These are phyloP conservation scores for Villa cingulata DNA, from an alignment of 2,888 invertebrate species.

Conservation along the genomic window DNA sequence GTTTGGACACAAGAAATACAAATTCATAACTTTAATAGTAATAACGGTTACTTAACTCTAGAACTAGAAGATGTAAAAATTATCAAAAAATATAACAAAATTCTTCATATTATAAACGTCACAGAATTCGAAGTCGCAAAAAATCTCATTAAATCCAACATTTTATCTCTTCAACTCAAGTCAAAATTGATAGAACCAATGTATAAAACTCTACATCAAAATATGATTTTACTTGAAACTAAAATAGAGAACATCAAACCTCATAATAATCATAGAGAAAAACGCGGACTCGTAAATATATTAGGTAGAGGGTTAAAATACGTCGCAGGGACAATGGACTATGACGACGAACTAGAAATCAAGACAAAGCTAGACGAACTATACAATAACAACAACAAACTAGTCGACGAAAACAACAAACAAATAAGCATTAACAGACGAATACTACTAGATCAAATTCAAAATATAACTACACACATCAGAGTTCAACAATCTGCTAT, in stretches of 20 bases:
- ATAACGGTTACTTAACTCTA: neutral
- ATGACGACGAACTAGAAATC: neutral
- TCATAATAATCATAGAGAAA: neutral
- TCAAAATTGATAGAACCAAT: neutral
- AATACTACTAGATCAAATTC: no score
- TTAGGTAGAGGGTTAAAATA: slow-evolving; percentile 7
- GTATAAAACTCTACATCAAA: neutral
- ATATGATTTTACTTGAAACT: neutral
- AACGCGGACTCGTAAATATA: slow-evolving; percentile 3
- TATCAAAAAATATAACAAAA: no score
- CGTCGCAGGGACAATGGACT: slow-evolving; percentile 3
- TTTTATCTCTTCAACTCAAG: neutral
- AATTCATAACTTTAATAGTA: neutral
- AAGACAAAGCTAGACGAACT: neutral
- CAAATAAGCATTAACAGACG: no score
- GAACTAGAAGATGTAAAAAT: neutral
- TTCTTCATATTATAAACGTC: neutral
- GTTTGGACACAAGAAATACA: neutral
- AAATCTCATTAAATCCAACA: neutral
- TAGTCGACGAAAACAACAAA: no score
- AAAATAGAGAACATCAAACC: slow-evolving; percentile 1
- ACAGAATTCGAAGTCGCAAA: neutral
- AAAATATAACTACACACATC: no score
- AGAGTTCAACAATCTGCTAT: no score
- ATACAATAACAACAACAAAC: neutral